phyloP scores from a whole-genome alignment of 2,797 vertebrate genomes.

The Sebastiscus albofasciatus region DNA sequence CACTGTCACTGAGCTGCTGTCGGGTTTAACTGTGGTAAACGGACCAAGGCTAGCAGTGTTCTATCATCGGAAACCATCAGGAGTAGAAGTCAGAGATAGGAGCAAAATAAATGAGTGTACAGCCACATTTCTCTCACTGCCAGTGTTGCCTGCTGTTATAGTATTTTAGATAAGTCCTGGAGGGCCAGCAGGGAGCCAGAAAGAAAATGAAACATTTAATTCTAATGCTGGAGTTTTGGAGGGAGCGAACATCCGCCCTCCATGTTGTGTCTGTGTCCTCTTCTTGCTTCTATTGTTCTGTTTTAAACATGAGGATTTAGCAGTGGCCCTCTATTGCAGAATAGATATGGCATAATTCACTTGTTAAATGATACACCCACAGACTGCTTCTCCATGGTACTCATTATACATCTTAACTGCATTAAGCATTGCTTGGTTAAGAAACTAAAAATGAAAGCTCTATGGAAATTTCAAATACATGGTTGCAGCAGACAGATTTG shows the following conservation, averaged over 20 bases:
- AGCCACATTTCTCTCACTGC: conserved; percentile 30
- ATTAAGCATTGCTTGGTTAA: not conserved
- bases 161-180: conserved; percentile 36
- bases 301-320: not conserved
- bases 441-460: not conserved
- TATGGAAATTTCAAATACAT: not conserved
- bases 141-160: conserved; percentile 20
- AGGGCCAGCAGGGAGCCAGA: conserved; percentile 7
- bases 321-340: not conserved
- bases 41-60: conserved; percentile 29
- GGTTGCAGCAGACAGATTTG: not conserved
- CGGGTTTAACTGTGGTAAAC: conserved; percentile 45
- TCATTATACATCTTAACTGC: not conserved
- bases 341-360: not conserved
- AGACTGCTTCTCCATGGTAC: not conserved
- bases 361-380: conserved; percentile 6
- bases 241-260: not conserved
- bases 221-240: not conserved
- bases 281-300: not conserved
- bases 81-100: conserved; percentile 41
- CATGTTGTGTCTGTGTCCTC: not conserved
- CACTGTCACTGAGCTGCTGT: conserved; percentile 1
- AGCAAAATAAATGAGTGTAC: conserved; percentile 42
- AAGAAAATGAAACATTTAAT: conserved; percentile 19
- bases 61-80: conserved; percentile 31